Base-by-base conservation (phyloP, 1,140 invertebrate genomes). In the Phymorhynchus buccinoides region DNA sequence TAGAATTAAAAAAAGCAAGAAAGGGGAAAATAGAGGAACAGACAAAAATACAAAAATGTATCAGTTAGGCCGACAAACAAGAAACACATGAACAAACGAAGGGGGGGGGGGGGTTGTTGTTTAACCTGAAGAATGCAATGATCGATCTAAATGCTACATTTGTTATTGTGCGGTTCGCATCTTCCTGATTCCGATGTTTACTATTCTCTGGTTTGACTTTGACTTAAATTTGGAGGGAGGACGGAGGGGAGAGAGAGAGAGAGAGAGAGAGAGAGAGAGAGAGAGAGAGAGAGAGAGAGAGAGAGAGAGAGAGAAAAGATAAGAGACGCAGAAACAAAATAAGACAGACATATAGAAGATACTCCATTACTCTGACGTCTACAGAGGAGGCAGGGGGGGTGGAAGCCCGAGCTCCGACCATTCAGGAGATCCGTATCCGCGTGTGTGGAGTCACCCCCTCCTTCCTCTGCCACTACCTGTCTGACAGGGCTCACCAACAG, bases 361-460 rank as follows among this genome's bases (percentile, higher is more conserved):
- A n/a, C n/a, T n/a, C n/a, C n/a, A n/a, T n/a, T n/a, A n/a, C n/a
- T n/a, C n/a, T n/a, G n/a, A n/a, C n/a, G n/a, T n/a, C n/a, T n/a
- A n/a, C n/a, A n/a, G n/a, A n/a, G n/a, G n/a, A n/a, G n/a, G n/a
- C 71, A 73, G 71, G 12, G 22, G 71, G 71, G 12, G 71, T 14
- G 32, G 71, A 9, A 14, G 71, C 37, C 0, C 71, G 22, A 73
- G 71, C 32, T n/a, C 71, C 71, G 71, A 37, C 71, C 32, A 73
- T 73, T 22, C 32, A 35, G 12, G 7, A 73, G 1, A 73, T 73
- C 71, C 30, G n/a, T 9, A 32, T 73, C 3, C 71, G 71, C 3
- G 71, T 73, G 71, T 73, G 71, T 32, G 32, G 32, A 32, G 71
- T 73, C 9, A 73, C 71, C 22, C 71, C 71, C 71, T 32, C 71